Percentiles rank a stretch among this genome's conserved stretches.
Conservation (phyloP, 2,888 invertebrate genomes). For the Pinctada fucata region DNA sequence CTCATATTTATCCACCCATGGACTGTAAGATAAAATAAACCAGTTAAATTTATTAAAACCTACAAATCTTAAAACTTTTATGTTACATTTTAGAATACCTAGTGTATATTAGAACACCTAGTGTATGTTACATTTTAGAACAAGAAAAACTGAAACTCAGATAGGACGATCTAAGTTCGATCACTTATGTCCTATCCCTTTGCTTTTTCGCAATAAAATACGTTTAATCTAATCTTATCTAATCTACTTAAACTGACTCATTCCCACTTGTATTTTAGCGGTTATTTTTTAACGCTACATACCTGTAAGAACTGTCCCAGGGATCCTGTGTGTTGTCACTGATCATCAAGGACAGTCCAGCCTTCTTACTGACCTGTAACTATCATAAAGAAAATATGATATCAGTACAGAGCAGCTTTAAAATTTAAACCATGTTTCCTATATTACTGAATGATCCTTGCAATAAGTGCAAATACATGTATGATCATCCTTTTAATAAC, state of each 20-base stretch:
- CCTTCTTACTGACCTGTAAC: conserved; percentile 32
- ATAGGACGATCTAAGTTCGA: not conserved
- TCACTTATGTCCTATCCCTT: not conserved
- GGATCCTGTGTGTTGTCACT: conserved; percentile 59
- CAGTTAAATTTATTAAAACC: conserved; percentile 1
- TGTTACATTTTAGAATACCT: not conserved
- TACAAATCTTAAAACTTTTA: not conserved
- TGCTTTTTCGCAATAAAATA: no score
- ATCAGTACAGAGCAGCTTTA: no score
- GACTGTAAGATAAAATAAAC: conserved; percentile 51
- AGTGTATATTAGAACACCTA: no score
- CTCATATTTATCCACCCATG: conserved; percentile 93
- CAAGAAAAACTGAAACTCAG: not conserved
- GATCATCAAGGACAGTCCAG: conserved; percentile 42
- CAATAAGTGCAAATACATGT: no score
- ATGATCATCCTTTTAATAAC: no score
- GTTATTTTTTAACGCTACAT: not conserved
- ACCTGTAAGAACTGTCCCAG: conserved; percentile 54
- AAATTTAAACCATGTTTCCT: not conserved
- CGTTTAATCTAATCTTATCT: not conserved
- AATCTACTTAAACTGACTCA: not conserved
- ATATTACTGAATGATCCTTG: no score
- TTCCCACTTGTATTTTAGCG: not conserved
- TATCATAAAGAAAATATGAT: not conserved
- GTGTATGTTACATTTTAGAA: not conserved